Percentiles rank a stretch among this genome's conserved stretches.
Evolutionary conservation across 2,113 vertebrate species (phyloP).

Genomic region (Apistogramma diplotaenia): DNA sequence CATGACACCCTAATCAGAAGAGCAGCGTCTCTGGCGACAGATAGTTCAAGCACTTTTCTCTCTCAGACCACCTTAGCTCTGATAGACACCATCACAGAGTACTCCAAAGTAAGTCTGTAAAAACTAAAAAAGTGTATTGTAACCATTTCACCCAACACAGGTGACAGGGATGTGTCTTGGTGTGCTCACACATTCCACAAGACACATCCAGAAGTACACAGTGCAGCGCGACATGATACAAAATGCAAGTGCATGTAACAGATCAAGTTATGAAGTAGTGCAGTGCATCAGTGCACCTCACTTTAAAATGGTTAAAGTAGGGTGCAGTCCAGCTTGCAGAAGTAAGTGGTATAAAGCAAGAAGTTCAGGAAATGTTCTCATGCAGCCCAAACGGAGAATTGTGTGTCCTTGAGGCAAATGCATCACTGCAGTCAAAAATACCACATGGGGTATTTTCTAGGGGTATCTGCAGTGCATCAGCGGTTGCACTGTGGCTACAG

Average conservation of each 20-base stretch:
- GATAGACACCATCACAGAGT: constrained; percentile 73
- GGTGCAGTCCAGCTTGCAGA: too few relatives aligned
- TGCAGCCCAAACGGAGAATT: neutral
- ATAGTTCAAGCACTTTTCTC: constrained; percentile 78
- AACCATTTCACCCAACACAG: neutral
- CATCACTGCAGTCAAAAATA: too few relatives aligned
- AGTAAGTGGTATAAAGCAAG: neutral
- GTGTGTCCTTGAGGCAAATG: neutral
- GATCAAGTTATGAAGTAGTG: neutral
- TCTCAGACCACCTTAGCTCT: constrained; percentile 78
- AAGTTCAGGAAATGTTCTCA: neutral
- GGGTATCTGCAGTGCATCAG: neutral
- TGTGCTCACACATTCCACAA: neutral
- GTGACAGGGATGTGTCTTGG: neutral
- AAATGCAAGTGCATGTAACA: neutral
- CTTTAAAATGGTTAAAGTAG: neutral
- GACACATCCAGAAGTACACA: neutral
- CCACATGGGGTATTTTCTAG: neutral
- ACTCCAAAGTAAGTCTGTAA: constrained; percentile 70
- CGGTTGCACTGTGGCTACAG: neutral
- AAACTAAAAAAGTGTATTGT: neutral
- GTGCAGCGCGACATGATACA: neutral
- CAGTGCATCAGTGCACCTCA: neutral
- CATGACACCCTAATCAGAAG: constrained; percentile 76
- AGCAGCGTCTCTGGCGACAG: constrained; percentile 76